Base-by-base conservation (phyloP, 2,113 vertebrate species). In the Peromyscus maniculatus region DNA sequence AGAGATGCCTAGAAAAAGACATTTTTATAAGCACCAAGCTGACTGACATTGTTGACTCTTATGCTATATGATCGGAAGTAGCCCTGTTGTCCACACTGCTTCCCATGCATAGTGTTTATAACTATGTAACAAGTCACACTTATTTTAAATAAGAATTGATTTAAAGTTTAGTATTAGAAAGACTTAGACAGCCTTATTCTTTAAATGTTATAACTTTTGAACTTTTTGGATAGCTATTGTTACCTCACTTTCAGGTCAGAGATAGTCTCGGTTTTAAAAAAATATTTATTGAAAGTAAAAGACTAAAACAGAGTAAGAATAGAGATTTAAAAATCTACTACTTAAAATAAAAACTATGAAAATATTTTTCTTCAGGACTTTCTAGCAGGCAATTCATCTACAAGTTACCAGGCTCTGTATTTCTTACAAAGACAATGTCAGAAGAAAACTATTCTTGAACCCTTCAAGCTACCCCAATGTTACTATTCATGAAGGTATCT, bases 391-490 rank as follows among this genome's bases (percentile, higher is more conserved):
- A 55, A 77, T 77, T 90, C 3, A 75, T 12, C 46, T 72, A 49
- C 15, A 59, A 67, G 49, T 4, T 88, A 55, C 11, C n/a, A 10
- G 62, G 0, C 6, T 43, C 55, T 15, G 9, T 15, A 55, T 55
- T 89, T 52, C 89, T 89, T 80, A 28, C 22, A 86, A 75, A 93
- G 71, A n/a, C 16, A 89, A 67, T 5, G 4, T 21, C 36, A 26
- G 84, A 9, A 57, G 19, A 78, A 74, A 95, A 22, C 22, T 79
- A 67, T 7, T 71, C 19, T 49, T 67, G 33, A 90, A 62, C 66
- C 2, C 3, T 5, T 80, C 39, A 26, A 80, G 49, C 3, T 69
- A 3, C 11, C 3, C 1, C 1, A 55, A 0, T 88, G 1, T 22
- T 78, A 1, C 43, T 90, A 88, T 46, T 90, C 82, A 83, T 52